A percentile compares a stretch with the other conserved stretches of the same genome.
Evolutionary conservation across 2,113 vertebrate genomes (phyloP).

Genomic region (Hippocampus guttulatus): DNA sequence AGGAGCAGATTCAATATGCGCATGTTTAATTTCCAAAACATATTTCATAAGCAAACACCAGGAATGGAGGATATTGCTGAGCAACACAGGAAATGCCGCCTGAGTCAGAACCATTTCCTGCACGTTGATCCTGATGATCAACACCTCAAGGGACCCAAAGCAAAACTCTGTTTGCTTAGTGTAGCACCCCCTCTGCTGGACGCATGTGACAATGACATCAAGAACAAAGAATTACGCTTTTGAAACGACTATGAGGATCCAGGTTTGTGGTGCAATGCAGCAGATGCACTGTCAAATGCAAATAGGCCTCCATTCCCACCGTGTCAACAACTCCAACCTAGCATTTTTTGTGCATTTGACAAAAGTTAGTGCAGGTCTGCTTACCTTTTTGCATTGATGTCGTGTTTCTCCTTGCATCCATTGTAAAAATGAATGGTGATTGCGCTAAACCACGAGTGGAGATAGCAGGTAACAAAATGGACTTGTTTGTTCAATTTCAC

Average conservation of each 20-base stretch:
- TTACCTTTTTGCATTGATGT: neutral
- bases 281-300: neutral
- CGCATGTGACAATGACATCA: neutral
- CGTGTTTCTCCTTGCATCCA: neutral
- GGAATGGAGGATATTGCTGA: neutral
- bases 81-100: neutral
- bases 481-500: neutral
- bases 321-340: neutral
- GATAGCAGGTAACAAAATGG: neutral
- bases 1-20: neutral
- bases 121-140: neutral
- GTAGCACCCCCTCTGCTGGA: slow-evolving; percentile 2
- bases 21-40: neutral
- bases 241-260: neutral
- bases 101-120: slow-evolving; percentile 2
- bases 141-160: neutral
- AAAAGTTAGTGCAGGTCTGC: neutral
- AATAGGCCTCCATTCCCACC: neutral
- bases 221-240: neutral
- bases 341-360: neutral
- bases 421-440: neutral
- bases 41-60: neutral
- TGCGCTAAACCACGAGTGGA: neutral
- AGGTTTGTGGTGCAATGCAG: neutral
- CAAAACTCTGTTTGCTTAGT: neutral